Evolutionary conservation across 2,888 invertebrate genomes (phyloP), one percentile per base, ranked within the genome.

Genomic region (Alsophila aescularia): DNA sequence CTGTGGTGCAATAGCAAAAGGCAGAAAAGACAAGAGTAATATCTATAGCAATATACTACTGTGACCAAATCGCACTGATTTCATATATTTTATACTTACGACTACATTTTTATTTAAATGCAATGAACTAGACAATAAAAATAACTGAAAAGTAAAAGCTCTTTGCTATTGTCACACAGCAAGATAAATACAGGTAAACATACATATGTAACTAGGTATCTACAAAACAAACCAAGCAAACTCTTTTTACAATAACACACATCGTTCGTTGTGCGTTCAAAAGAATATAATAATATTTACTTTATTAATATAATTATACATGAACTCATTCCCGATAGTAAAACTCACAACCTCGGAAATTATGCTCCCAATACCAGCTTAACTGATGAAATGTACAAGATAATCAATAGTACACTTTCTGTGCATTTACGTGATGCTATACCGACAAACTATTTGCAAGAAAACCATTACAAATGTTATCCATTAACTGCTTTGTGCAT

Each of bases 321-420:
- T 83, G 87, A 89, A 90, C 81, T 86, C 85, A 90, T 90, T 91
- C 81, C 91, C 91, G 91, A 88, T 81, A 56, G 55, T 24, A 87
- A 84, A 18, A 80, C 80, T 90, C 90, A 90, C 90, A 90, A 91
- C 90, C 89, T 83, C 90, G 90, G 90, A 90, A 91, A 90, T 87
- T 71, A 90, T 91, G 91, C 90, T 91, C 91, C 91, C 90, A 90
- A 87, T 88, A 91, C 91, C 91, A 91, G 90, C 91, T 89, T 87
- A 74, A 81, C 78, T 77, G 83, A 81, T 79, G 77, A 81, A 73
- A 76, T 79, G 78, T 83, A 86, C 82, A 81, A 80, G 70, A 78
- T 72, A 80, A 70, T 76, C 69, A 68, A 81, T 72, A 79, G 49
- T 67, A 69, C 67, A 68, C 58, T 66, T 68, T 67, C 60, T 70